Evolutionary conservation across 2,113 vertebrate genomes (phyloP), one percentile per base, ranked within the genome.

Genomic region (Shinisaurus crocodilurus): DNA sequence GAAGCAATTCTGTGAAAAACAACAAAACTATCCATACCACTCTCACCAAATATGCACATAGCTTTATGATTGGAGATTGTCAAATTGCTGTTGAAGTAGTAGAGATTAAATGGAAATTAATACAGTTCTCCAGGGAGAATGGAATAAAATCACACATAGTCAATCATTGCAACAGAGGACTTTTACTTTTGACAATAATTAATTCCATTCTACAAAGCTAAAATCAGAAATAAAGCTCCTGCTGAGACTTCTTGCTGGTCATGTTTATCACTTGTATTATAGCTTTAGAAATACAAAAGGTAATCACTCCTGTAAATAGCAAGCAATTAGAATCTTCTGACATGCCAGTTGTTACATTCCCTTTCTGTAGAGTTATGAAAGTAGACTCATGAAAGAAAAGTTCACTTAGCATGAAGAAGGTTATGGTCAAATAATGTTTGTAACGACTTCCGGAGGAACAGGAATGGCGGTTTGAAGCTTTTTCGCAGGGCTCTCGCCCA

Each of bases 241-340:
- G 48, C 70, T 54, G 87, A 83, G 77, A 82, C 12, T 12, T 75
- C 37, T 90, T 90, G 45, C 60, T 83, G 77, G 32, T 70, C 40
- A 45, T 86, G 40, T 82, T 70, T 70, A 65, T 69, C 34, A 83
- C 50, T 90, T 82, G 43, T 37, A 79, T 70, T 50, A 37, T 69
- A 77, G 54, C 12, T 82, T 48, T 18, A 82, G 10, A 76, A 86
- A 69, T 34, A 75, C 25, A 85, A 69, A 57, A 45, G 23, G 40
- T 76, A 86, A 67, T 88, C 32, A 88, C 40, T 60, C 50, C 32
- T 76, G 70, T 40, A 88, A 85, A 92, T 57, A 82, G 37, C 27
- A 34, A 63, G 84, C 60, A 48, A 70, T 76, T 86, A 82, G 63
- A 45, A 70, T 43, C 25, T 79, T 77, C 74, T 70, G 75, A 85